Percentiles rank a stretch among this genome's conserved stretches.
Evolutionary conservation across 2,888 invertebrate species (phyloP).

Genomic region (Phymatocera aterrima): DNA sequence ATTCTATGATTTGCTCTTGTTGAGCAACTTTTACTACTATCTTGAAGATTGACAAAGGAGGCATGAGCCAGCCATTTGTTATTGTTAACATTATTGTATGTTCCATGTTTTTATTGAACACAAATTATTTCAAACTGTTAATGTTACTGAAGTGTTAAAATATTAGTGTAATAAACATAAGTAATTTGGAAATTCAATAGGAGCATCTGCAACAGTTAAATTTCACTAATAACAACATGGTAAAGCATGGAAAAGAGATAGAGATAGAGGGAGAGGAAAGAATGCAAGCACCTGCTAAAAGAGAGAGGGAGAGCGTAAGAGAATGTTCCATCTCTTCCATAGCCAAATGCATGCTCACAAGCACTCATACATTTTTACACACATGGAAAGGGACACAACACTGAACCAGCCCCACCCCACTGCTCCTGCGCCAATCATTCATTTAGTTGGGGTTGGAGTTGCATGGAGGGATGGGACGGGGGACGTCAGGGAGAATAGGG

Average conservation of each 20-base stretch:
- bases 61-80: neutral
- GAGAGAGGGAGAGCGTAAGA: constrained; percentile 41
- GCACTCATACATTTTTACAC: constrained; percentile 55
- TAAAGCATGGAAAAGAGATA: constrained; percentile 50
- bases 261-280: constrained; percentile 22
- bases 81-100: neutral
- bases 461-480: constrained; percentile 1
- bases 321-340: neutral
- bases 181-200: neutral
- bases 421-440: constrained; percentile 73
- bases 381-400: neutral
- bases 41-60: too few relatives aligned
- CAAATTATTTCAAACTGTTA: neutral
- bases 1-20: too few relatives aligned
- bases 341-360: neutral
- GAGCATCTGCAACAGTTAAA: neutral
- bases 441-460: constrained; percentile 68
- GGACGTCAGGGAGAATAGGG: constrained; percentile 70
- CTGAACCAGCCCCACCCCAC: neutral
- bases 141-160: neutral
- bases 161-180: too few relatives aligned
- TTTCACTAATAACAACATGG: constrained; percentile 1
- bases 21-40: too few relatives aligned
- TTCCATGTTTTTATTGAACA: constrained; percentile 11
- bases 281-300: constrained; percentile 44